Conservation (phyloP, 2,888 invertebrate species). For the Ophion costatus region DNA sequence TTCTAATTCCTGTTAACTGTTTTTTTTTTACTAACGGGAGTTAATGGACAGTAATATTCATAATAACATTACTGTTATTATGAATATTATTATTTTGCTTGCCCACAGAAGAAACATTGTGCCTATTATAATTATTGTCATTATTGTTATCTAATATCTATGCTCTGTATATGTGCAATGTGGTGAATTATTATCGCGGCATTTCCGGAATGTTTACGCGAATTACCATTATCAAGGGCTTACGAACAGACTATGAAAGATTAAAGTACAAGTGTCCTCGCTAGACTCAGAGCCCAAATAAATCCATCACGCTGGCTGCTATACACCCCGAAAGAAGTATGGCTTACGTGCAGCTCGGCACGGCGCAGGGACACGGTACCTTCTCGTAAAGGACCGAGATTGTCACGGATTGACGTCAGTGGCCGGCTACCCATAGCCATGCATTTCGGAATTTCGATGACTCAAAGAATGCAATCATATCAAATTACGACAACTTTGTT, state of each 20-base stretch:
- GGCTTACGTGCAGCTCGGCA: constrained; percentile 70
- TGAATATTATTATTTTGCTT: no score
- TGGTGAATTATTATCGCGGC: not conserved
- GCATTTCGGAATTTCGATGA: not conserved
- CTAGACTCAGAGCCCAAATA: not conserved
- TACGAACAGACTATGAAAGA: not conserved
- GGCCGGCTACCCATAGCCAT: not conserved
- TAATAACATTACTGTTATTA: no score
- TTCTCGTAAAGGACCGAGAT: constrained; percentile 59
- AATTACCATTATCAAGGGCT: not conserved
- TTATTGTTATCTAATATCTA: no score
- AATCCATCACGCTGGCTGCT: not conserved
- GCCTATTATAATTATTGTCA: no score
- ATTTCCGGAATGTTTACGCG: not conserved
- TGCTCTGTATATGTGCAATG: no score
- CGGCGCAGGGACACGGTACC: constrained; percentile 27
- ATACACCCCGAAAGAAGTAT: constrained; percentile 27
- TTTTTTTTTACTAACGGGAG: no score
- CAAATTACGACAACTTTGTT: not conserved
- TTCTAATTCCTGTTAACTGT: no score
- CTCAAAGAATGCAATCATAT: not conserved
- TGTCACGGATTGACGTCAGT: constrained; percentile 63
- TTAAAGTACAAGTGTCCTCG: not conserved
- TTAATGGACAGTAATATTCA: no score
- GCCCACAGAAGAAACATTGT: no score